Percentiles rank a stretch among this genome's conserved stretches.
Evolutionary conservation across 2,797 vertebrate genomes (phyloP).

Genomic region (Apogon talboti): DNA sequence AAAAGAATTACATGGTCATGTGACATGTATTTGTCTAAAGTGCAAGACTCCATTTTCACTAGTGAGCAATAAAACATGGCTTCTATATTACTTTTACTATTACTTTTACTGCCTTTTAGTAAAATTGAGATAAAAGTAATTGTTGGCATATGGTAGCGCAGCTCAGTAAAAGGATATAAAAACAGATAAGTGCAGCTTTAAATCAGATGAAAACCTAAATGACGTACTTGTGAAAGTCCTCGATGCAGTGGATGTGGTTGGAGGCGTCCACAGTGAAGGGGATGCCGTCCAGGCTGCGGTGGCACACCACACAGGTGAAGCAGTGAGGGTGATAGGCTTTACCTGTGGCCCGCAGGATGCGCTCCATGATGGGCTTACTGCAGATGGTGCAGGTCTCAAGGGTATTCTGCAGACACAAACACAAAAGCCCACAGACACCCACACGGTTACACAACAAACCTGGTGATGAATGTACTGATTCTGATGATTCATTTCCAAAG

Average conservation of each 20-base stretch:
- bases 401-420: conserved; percentile 87
- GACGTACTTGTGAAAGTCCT: conserved; percentile 97
- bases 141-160: too few relatives aligned
- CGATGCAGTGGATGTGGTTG: conserved; percentile 98
- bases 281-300: conserved; percentile 95
- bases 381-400: conserved; percentile 97
- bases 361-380: conserved; percentile 96
- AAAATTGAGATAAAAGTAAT: too few relatives aligned
- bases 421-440: conserved; percentile 53
- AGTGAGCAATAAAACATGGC: too few relatives aligned
- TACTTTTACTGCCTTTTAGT: too few relatives aligned
- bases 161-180: neutral
- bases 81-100: too few relatives aligned
- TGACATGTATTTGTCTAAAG: too few relatives aligned
- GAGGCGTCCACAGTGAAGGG: conserved; percentile 96
- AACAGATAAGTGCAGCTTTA: neutral
- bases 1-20: too few relatives aligned
- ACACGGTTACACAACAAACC: conserved; percentile 50
- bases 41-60: too few relatives aligned
- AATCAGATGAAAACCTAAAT: neutral
- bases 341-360: conserved; percentile 94
- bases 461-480: conserved; percentile 31
- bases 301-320: conserved; percentile 97
- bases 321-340: conserved; percentile 99
- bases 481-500: conserved; percentile 33